A percentile compares a stretch with the other conserved stretches of the same genome.
phyloP scores from a whole-genome alignment of 2,797 vertebrate genomes.

The Sebastes matsubarae region DNA sequence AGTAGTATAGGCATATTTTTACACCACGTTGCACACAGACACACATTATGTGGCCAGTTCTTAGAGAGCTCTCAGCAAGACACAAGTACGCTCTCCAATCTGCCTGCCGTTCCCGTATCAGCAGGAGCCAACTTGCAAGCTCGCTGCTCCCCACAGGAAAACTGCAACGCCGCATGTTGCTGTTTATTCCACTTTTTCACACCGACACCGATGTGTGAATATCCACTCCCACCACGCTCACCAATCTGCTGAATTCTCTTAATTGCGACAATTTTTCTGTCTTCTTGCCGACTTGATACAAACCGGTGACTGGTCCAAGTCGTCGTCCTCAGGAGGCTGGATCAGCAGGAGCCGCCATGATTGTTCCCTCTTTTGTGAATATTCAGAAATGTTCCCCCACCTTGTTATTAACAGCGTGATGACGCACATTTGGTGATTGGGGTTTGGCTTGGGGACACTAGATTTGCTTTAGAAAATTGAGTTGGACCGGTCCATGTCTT shows the following conservation, averaged over 20 bases:
- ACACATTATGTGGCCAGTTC: constrained; percentile 16
- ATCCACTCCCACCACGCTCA: constrained; percentile 10
- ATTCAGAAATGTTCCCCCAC: constrained; percentile 39
- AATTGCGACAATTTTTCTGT: constrained; percentile 58
- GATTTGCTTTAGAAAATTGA: constrained; percentile 43
- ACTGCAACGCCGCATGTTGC: constrained; percentile 30
- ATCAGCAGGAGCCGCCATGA: constrained; percentile 25
- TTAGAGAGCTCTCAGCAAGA: constrained; percentile 31
- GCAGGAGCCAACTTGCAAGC: constrained; percentile 54
- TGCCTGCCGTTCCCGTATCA: constrained; percentile 44
- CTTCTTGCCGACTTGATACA: constrained; percentile 37
- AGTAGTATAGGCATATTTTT: neutral
- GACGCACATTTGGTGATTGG: constrained; percentile 62
- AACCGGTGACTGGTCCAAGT: constrained; percentile 9
- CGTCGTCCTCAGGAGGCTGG: constrained; percentile 27
- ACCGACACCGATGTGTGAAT: constrained; percentile 8
- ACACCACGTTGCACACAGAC: neutral
- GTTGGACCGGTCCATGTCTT: constrained; percentile 32
- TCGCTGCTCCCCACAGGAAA: constrained; percentile 31
- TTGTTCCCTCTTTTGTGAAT: constrained; percentile 47
- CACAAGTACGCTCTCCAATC: constrained; percentile 25
- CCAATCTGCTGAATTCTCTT: constrained; percentile 56
- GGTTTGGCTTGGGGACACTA: constrained; percentile 51
- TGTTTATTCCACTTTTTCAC: constrained; percentile 37
- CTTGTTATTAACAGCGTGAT: constrained; percentile 39